A percentile compares a stretch with the other conserved stretches of the same genome.
phyloP scores from a whole-genome alignment of 2,888 invertebrate genomes.

The Drosophila parthenogenetica region DNA sequence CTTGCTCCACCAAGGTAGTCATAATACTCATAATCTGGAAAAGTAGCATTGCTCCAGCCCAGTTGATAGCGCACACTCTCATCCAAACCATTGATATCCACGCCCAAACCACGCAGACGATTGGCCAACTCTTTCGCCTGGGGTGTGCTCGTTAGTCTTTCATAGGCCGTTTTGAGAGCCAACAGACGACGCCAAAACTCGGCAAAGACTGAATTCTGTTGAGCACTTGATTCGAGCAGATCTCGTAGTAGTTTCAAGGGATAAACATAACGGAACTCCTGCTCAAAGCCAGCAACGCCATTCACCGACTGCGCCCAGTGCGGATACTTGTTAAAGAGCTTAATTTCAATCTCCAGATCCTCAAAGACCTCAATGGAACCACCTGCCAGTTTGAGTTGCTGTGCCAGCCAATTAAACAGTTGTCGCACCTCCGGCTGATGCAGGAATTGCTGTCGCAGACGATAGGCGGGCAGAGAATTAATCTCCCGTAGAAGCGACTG shows the following conservation, averaged over 20 bases:
- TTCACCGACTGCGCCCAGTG: conserved; percentile 63
- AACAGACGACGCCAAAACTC: conserved; percentile 74
- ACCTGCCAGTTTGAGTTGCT: conserved; percentile 67
- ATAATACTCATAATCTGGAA: conserved; percentile 26
- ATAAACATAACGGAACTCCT: conserved; percentile 67
- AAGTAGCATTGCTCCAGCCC: conserved; percentile 64
- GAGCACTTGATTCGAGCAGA: conserved; percentile 68
- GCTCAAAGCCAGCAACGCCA: conserved; percentile 79
- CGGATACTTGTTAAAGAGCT: conserved; percentile 72
- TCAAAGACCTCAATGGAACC: conserved; percentile 71
- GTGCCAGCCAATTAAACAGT: conserved; percentile 69
- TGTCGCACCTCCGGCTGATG: conserved; percentile 78
- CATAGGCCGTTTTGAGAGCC: conserved; percentile 73
- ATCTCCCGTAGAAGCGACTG: conserved; percentile 78
- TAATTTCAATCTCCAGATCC: conserved; percentile 70
- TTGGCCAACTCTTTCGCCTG: conserved; percentile 26
- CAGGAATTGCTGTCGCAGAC: conserved; percentile 65
- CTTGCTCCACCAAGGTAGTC: conserved; percentile 24
- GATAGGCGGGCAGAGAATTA: conserved; percentile 63
- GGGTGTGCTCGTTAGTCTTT: conserved; percentile 59
- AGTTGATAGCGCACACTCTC: conserved; percentile 53
- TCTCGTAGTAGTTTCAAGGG: conserved; percentile 65
- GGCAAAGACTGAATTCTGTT: conserved; percentile 66
- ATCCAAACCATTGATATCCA: conserved; percentile 52
- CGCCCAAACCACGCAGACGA: conserved; percentile 47